Percentiles rank a stretch among this genome's conserved stretches.
Conservation (phyloP, 2,113 vertebrate genomes). For the Centropristis striata region DNA sequence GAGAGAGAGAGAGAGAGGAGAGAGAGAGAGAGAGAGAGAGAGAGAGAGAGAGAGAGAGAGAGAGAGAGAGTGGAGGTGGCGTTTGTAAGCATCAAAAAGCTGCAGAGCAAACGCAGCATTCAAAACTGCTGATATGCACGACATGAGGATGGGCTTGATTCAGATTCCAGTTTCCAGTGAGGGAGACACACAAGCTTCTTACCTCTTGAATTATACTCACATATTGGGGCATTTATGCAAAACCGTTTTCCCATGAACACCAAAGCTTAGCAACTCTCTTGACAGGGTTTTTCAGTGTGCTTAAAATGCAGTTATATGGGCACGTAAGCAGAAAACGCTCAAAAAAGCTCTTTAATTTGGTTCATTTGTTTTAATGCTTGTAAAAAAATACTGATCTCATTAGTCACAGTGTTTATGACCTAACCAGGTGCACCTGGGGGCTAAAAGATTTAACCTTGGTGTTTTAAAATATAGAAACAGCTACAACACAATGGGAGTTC, state of each 20-base stretch:
- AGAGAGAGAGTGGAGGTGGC: slow-evolving; percentile 35
- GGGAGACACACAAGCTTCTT: not conserved
- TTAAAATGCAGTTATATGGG: not conserved
- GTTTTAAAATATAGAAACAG: slow-evolving; percentile 14
- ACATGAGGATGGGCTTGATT: slow-evolving; percentile 60
- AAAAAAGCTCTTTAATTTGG: not conserved
- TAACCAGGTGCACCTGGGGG: not conserved
- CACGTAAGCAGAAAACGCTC: not conserved
- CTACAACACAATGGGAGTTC: not conserved
- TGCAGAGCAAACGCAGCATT: slow-evolving; percentile 76
- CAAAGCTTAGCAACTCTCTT: not conserved
- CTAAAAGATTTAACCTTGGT: slow-evolving; percentile 9
- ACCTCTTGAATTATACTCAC: not conserved
- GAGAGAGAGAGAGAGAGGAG: slow-evolving; percentile 20
- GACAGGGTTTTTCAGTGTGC: not conserved
- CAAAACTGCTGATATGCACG: slow-evolving; percentile 74
- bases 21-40: slow-evolving; percentile 36
- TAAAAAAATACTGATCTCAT: not conserved
- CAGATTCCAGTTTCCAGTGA: slow-evolving; percentile 16
- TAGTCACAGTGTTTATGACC: not conserved
- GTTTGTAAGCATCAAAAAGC: slow-evolving; percentile 72
- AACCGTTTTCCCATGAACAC: slow-evolving; percentile 2
- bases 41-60: slow-evolving; percentile 23
- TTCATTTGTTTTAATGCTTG: slow-evolving; percentile 10
- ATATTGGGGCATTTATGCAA: not conserved